Base-by-base conservation (phyloP, 2,888 invertebrate genomes). In the Chymomyza caudatula region DNA sequence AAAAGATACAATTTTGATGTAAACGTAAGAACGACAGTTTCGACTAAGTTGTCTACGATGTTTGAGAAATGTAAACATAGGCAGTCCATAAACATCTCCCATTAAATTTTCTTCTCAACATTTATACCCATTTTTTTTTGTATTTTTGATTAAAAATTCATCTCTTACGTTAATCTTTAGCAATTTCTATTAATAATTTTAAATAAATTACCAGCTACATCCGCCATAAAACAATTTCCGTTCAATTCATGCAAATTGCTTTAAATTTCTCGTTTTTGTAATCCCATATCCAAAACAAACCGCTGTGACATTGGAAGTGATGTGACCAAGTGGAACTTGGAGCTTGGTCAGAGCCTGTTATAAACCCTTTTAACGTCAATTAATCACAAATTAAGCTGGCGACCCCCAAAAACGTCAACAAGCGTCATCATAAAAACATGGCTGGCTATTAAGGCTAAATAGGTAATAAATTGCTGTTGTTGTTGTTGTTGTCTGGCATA, bases 291-390 rank as follows among this genome's bases (percentile, higher is more conserved):
- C 11, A 37, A 37, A 37, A 37, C 29, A 37, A 37, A 37, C 29
- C 29, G 29, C 29, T 37, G 8, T 37, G 29, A 63, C 73, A 82
- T 70, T 77, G 79, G 85, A 82, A 80, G 79, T 82, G 83, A 63
- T 66, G 77, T 19, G 52, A 47, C 67, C 73, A 63, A 73, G 60
- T 73, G 58, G 61, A 42, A 23, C 51, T 49, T 19, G 42, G 19
- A 47, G n/a, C 51, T 29, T n/a, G 29, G 53, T 51, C 22, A 64
- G 54, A 67, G 51, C 65, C 29, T 72, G 84, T 78, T 81, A 13
- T 37, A 81, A 86, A 86, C 81, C 86, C 81, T 82, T 82, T 82
- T 84, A 82, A 86, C 85, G 86, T 82, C 81, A 82, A 82, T 82
- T 82, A 82, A 82, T 86, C 86, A 81, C 86, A 82, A 82, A 82